These are phyloP conservation scores for Drosophila jambulina DNA, from an alignment of 1,140 invertebrate genomes.

Conservation along the genomic window DNA sequence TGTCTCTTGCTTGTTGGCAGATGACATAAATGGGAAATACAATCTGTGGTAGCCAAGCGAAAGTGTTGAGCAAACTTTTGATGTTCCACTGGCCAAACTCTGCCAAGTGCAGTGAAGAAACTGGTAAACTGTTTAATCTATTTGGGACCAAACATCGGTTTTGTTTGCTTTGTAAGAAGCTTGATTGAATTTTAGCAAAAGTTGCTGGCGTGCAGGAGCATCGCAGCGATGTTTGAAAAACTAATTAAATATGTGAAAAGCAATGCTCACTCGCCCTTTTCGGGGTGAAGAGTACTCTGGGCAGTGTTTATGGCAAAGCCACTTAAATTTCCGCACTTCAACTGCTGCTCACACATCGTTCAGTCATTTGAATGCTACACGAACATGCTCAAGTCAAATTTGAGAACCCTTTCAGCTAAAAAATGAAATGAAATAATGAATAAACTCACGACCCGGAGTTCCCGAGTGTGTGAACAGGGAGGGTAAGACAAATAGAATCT, in stretches of 20 bases:
- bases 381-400: conserved; percentile 26
- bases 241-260: conserved; percentile 32
- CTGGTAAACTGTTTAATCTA: conserved; percentile 17
- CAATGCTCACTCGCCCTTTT: conserved; percentile 5
- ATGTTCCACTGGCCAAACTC: conserved; percentile 26
- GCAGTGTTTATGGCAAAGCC: conserved; percentile 21
- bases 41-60: conserved; percentile 22
- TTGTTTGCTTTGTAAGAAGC: conserved; percentile 23
- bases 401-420: conserved; percentile 15
- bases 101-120: conserved; percentile 6
- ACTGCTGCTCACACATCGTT: conserved; percentile 25
- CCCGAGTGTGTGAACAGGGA: neutral
- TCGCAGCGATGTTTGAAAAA: conserved; percentile 12
- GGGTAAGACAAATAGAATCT: conserved; percentile 58
- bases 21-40: conserved; percentile 29
- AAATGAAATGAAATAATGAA: conserved; percentile 25
- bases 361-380: conserved; percentile 23
- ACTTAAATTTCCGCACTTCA: conserved; percentile 13
- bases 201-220: neutral
- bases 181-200: conserved; percentile 35
- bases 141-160: neutral
- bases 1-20: neutral
- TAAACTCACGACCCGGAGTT: conserved; percentile 22
- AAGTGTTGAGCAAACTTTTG: conserved; percentile 41
- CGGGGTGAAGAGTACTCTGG: neutral